A percentile compares a stretch with the other conserved stretches of the same genome.
Evolutionary conservation across 2,888 invertebrate genomes (phyloP).

Genomic region (Acronicta leporina): DNA sequence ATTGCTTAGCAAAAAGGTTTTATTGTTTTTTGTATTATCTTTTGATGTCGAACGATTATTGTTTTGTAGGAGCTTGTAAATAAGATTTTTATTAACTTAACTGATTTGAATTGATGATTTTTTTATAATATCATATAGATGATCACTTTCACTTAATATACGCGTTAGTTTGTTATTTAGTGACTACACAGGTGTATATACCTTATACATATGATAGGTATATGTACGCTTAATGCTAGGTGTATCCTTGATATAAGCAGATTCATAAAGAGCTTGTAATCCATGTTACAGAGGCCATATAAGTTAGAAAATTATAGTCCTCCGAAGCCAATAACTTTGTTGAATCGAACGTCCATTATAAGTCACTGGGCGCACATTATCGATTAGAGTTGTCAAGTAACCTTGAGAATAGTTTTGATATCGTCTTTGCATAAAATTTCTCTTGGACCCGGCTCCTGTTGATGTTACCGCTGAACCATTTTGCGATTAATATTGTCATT

Average conservation of each 20-base stretch:
- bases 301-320: constrained; percentile 57
- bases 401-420: background rate
- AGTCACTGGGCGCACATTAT: constrained; percentile 32
- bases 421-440: too few species aligned
- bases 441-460: too few species aligned
- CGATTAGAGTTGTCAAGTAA: background rate
- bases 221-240: constrained; percentile 62
- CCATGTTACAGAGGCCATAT: constrained; percentile 60
- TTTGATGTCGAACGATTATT: constrained; percentile 63
- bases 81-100: constrained; percentile 86
- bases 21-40: constrained; percentile 70
- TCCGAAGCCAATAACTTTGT: constrained; percentile 43
- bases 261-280: constrained; percentile 61
- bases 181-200: constrained; percentile 77
- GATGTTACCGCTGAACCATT: too few species aligned
- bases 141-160: constrained; percentile 70
- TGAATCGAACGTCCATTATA: background rate
- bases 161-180: constrained; percentile 86
- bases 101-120: constrained; percentile 51
- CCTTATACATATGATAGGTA: constrained; percentile 73
- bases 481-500: too few species aligned
- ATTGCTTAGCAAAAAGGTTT: constrained; percentile 81
- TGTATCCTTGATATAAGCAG: constrained; percentile 58
- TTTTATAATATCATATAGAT: constrained; percentile 56
- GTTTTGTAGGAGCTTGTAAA: constrained; percentile 82